Percentiles rank a stretch among this genome's conserved stretches.
Conservation (phyloP, 2,888 invertebrate species). For the Phengaris alcon region DNA sequence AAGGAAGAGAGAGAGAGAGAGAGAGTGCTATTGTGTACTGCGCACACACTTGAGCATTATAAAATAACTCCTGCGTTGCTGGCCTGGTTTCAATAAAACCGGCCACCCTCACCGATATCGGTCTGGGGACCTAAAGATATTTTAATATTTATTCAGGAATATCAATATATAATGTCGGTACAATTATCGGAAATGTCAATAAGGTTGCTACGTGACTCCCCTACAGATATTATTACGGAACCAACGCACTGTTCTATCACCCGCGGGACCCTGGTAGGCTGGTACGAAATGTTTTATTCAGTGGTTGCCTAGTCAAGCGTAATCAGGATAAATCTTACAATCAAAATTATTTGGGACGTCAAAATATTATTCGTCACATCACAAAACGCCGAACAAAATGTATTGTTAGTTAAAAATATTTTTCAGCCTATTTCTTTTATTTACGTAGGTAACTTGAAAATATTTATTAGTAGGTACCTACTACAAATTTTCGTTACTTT, state of each 20-base stretch:
- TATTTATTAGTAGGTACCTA: no score
- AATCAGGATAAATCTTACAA: conserved; percentile 11
- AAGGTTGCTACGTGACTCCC: conserved; percentile 6
- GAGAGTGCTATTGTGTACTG: no score
- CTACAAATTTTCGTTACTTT: no score
- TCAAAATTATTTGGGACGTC: neutral
- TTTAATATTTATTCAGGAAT: neutral
- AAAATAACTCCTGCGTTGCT: no score
- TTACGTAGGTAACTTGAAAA: no score
- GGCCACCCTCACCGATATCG: no score
- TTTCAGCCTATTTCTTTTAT: no score
- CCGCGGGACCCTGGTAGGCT: conserved; percentile 16
- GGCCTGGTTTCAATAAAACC: no score
- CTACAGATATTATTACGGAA: neutral
- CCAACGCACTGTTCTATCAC: neutral
- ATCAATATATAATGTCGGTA: neutral
- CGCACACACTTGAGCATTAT: no score
- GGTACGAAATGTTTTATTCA: conserved; percentile 1
- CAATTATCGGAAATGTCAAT: neutral
- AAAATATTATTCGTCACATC: neutral
- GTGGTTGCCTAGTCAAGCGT: neutral
- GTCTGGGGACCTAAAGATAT: neutral
- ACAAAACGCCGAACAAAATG: no score
- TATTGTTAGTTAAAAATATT: no score
- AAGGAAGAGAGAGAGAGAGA: no score